These are phyloP conservation scores for Eupithecia dodoneata DNA, from an alignment of 2,888 invertebrate genomes.

Conservation along the genomic window DNA sequence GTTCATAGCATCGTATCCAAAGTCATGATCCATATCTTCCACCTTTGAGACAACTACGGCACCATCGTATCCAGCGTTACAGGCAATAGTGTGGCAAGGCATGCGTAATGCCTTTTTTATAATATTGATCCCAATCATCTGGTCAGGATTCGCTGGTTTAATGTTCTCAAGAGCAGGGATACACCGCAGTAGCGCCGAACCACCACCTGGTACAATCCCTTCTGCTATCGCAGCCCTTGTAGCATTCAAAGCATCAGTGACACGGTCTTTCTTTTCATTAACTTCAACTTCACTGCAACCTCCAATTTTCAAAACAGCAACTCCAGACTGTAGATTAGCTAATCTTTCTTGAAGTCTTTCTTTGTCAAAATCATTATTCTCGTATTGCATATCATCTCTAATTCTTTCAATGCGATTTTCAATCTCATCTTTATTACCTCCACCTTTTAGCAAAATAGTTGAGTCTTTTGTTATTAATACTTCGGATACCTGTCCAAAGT, in stretches of 20 bases:
- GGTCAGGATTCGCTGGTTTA: slow-evolving; percentile 89
- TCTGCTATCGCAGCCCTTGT: slow-evolving; percentile 97
- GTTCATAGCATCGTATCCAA: slow-evolving; percentile 95
- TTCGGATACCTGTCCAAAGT: slow-evolving; percentile 94
- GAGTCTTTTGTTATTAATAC: slow-evolving; percentile 97
- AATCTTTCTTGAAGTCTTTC: slow-evolving; percentile 94
- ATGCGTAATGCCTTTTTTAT: slow-evolving; percentile 92
- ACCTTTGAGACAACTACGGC: slow-evolving; percentile 95
- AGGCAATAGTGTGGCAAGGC: slow-evolving; percentile 94
- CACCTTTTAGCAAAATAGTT: slow-evolving; percentile 87
- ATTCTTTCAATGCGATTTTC: slow-evolving; percentile 91
- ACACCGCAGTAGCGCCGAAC: slow-evolving; percentile 93
- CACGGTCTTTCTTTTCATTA: slow-evolving; percentile 97
- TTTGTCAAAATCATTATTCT: slow-evolving; percentile 95
- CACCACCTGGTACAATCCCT: slow-evolving; percentile 98
- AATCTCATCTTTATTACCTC: slow-evolving; percentile 91
- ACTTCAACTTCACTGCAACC: slow-evolving; percentile 96
- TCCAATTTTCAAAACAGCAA: slow-evolving; percentile 90
- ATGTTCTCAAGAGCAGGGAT: slow-evolving; percentile 87
- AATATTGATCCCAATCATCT: slow-evolving; percentile 91
- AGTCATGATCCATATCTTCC: slow-evolving; percentile 87
- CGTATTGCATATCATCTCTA: slow-evolving; percentile 91
- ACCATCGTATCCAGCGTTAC: slow-evolving; percentile 96
- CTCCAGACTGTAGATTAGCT: slow-evolving; percentile 93
- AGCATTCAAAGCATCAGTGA: slow-evolving; percentile 97